phyloP scores from a whole-genome alignment of 1,140 invertebrate species.

The Tetraneura akinire region DNA sequence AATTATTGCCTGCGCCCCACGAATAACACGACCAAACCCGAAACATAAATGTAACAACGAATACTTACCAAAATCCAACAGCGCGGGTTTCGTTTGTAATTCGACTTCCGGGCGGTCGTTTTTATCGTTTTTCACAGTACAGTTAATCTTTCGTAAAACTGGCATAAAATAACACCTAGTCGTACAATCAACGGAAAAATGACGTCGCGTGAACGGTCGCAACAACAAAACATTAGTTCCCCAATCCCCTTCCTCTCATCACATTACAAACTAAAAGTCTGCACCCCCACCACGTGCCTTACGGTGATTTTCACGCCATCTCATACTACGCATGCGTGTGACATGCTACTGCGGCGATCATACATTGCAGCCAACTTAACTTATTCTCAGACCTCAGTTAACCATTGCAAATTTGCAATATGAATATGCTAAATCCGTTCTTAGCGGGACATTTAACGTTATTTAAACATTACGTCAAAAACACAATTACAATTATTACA shows the following conservation, averaged over 20 bases:
- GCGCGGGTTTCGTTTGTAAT: conserved; percentile 17
- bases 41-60: not conserved
- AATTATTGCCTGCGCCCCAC: not conserved
- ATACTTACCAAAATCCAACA: conserved; percentile 30
- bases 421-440: no score
- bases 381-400: no score
- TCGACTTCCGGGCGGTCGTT: conserved; percentile 15
- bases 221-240: conserved; percentile 38
- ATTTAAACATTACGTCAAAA: no score
- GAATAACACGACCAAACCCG: not conserved
- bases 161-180: conserved; percentile 40
- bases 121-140: conserved; percentile 20
- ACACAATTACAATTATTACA: no score
- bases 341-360: not conserved
- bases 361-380: not conserved
- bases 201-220: conserved; percentile 34
- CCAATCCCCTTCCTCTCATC: not conserved
- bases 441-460: conserved; percentile 2
- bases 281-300: conserved; percentile 19
- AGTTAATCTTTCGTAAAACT: not conserved
- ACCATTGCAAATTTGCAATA: no score
- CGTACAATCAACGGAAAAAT: conserved; percentile 36
- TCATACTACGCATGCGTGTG: not conserved
- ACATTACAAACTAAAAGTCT: no score
- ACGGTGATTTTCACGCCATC: not conserved